Conservation (phyloP, 92 coral and sea anemone genomes). For the Zoanthus gigantus region DNA sequence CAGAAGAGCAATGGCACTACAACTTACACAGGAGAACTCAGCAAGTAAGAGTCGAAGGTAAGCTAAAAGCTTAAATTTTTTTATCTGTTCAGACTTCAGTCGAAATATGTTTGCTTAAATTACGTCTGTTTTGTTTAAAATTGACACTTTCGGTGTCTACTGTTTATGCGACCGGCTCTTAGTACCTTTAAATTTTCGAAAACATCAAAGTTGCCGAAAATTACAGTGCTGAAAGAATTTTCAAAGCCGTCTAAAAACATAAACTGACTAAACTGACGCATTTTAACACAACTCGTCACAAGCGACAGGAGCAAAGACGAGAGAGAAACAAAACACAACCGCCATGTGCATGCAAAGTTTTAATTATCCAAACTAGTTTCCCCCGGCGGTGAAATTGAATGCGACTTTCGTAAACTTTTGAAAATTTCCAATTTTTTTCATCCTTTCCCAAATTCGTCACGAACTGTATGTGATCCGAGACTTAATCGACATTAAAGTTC, state of each 20-base stretch:
- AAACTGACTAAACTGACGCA: neutral
- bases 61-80: neutral
- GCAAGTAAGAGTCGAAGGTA: constrained; percentile 21
- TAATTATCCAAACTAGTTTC: neutral
- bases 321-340: constrained; percentile 1
- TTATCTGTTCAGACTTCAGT: constrained; percentile 8
- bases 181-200: neutral
- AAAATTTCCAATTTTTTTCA: neutral
- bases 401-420: neutral
- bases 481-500: constrained; percentile 1
- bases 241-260: neutral
- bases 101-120: constrained; percentile 6
- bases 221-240: neutral
- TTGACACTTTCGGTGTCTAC: constrained; percentile 2
- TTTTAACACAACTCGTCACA: constrained; percentile 1
- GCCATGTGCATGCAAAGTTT: constrained; percentile 2
- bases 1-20: constrained; percentile 18
- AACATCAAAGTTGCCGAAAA: neutral
- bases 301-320: constrained; percentile 1
- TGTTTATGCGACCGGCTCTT: constrained; percentile 3
- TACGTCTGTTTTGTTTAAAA: neutral
- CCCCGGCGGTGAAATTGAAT: neutral
- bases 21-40: constrained; percentile 3
- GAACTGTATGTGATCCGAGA: constrained; percentile 13
- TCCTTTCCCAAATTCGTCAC: constrained; percentile 12